Percentiles rank a stretch among this genome's conserved stretches.
Conservation (phyloP, 2,888 invertebrate genomes). For the Ornithoptera priamus region DNA sequence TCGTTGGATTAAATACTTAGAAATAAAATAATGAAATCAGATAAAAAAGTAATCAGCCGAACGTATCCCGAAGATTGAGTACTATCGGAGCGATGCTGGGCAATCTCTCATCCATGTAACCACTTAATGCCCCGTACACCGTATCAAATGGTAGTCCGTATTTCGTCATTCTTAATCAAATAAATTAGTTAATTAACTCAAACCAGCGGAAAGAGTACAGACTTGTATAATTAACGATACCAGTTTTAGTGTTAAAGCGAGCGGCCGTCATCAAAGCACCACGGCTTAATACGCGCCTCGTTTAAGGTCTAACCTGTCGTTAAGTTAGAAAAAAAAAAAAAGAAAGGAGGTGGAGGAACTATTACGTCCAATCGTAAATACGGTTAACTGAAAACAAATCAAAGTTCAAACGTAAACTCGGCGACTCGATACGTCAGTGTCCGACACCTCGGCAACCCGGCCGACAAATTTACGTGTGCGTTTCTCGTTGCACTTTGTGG, state of each 20-base stretch:
- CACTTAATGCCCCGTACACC: slow-evolving; percentile 24
- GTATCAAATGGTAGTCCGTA: slow-evolving; percentile 22
- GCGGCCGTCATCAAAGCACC: slow-evolving; percentile 23
- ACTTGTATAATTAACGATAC: slow-evolving; percentile 28
- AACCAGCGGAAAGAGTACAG: slow-evolving; percentile 26
- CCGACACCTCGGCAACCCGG: slow-evolving; percentile 52
- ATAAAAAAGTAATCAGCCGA: slow-evolving; percentile 10
- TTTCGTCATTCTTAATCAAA: slow-evolving; percentile 30
- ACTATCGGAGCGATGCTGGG: not conserved
- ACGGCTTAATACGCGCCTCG: slow-evolving; percentile 17
- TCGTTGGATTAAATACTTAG: not conserved
- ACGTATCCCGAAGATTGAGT: slow-evolving; percentile 5
- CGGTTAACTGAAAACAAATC: slow-evolving; percentile 44
- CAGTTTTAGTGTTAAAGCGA: slow-evolving; percentile 22
- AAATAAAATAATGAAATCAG: not conserved
- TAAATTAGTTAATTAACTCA: slow-evolving; percentile 31
- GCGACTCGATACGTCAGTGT: slow-evolving; percentile 55
- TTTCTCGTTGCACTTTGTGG: slow-evolving; percentile 43
- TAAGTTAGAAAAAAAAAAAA: slow-evolving; percentile 21
- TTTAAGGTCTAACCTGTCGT: slow-evolving; percentile 30
- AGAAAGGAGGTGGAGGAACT: slow-evolving; percentile 1
- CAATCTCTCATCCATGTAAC: slow-evolving; percentile 27
- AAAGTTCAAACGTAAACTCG: slow-evolving; percentile 42
- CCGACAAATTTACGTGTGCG: slow-evolving; percentile 33
- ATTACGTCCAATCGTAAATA: slow-evolving; percentile 34